These are phyloP conservation scores for Dasypus novemcinctus DNA, from an alignment of 2,113 vertebrate genomes.

Conservation along the genomic window DNA sequence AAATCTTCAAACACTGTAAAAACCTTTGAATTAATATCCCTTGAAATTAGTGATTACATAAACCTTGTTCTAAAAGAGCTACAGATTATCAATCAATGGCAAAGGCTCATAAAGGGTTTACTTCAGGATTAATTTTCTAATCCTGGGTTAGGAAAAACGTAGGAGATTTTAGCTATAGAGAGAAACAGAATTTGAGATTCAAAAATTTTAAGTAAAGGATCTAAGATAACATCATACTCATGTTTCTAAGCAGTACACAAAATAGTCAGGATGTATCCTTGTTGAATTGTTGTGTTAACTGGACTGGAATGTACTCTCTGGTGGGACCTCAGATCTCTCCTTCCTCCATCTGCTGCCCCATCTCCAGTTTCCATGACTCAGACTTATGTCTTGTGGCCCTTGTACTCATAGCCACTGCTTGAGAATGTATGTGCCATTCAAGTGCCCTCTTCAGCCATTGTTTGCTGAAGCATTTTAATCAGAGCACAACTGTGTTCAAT, in stretches of 20 bases:
- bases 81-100: not conserved
- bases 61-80: slow-evolving; percentile 52
- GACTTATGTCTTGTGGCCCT: not conserved
- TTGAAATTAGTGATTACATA: slow-evolving; percentile 65
- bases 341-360: not conserved
- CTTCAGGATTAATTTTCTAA: not conserved
- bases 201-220: not conserved
- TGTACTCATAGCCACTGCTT: not conserved
- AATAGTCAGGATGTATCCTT: not conserved
- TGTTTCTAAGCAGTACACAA: not conserved
- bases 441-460: not conserved
- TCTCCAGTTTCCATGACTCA: not conserved
- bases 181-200: not conserved
- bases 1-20: slow-evolving; percentile 9
- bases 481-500: not conserved
- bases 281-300: not conserved
- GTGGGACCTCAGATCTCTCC: not conserved
- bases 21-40: slow-evolving; percentile 64
- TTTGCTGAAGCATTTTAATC: not conserved
- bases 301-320: not conserved
- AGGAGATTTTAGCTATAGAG: not conserved
- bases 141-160: not conserved
- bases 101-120: slow-evolving; percentile 43
- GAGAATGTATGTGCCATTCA: not conserved
- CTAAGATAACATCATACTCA: not conserved